Conservation (phyloP, 2,797 vertebrate species). For the Phalanger gymnotis region DNA sequence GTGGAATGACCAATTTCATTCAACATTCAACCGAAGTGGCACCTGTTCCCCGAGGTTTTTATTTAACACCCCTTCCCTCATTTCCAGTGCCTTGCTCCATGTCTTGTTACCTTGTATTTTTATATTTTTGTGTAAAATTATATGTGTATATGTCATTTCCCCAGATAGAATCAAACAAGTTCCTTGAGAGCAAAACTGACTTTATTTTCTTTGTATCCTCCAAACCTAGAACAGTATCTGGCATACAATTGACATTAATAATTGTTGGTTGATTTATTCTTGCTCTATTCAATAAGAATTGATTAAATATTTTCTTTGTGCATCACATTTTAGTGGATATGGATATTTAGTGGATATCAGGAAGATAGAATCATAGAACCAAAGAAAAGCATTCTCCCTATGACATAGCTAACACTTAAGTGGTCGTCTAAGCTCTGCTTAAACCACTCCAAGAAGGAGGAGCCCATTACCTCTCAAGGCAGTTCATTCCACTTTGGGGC, state of each 20-base stretch:
- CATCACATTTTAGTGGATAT: not conserved
- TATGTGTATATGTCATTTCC: not conserved
- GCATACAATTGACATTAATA: no score
- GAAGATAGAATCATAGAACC: not conserved
- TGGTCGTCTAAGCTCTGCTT: not conserved
- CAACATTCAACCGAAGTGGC: not conserved
- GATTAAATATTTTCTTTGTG: not conserved
- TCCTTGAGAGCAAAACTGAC: no score
- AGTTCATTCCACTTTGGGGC: not conserved
- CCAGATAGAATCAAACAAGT: not conserved
- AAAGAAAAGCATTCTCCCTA: not conserved
- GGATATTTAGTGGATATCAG: no score
- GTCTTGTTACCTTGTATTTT: not conserved
- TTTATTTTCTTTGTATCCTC: no score
- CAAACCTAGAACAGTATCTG: no score
- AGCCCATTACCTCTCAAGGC: not conserved
- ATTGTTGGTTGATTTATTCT: no score
- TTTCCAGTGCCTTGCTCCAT: not conserved
- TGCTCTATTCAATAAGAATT: no score
- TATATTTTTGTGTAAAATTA: not conserved
- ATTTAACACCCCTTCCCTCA: not conserved
- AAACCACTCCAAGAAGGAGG: not conserved
- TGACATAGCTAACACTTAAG: not conserved
- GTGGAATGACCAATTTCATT: not conserved
- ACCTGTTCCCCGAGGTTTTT: not conserved